These are phyloP conservation scores for Stercorarius parasiticus DNA, from an alignment of 2,113 vertebrate species.

Conservation along the genomic window DNA sequence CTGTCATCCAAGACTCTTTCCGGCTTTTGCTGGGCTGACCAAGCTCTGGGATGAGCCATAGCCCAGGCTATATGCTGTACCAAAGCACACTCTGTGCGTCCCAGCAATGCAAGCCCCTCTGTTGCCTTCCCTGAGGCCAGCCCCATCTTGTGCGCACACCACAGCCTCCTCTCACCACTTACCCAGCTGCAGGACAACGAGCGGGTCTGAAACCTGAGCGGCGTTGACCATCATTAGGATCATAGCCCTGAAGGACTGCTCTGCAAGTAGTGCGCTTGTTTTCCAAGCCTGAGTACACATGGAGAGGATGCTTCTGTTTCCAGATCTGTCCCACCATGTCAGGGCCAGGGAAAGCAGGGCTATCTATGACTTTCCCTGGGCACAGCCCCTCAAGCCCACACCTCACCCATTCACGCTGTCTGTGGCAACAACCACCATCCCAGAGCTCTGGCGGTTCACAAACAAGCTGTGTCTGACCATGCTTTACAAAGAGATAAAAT, in stretches of 20 bases:
- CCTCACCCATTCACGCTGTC: fast-evolving
- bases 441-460: background rate
- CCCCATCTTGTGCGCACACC: background rate
- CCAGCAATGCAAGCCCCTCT: background rate
- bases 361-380: background rate
- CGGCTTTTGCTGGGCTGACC: background rate
- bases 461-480: background rate
- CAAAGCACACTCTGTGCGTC: background rate
- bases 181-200: background rate
- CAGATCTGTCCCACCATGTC: background rate
- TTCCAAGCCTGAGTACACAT: background rate
- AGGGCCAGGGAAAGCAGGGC: background rate
- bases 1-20: background rate
- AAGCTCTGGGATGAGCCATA: background rate
- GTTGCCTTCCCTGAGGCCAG: background rate
- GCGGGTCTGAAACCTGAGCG: background rate
- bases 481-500: background rate
- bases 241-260: background rate
- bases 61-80: background rate
- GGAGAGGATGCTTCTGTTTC: background rate
- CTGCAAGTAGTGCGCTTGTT: background rate
- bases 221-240: background rate
- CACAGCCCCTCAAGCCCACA: background rate
- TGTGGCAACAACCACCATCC: background rate
- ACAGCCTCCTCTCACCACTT: background rate